Evolutionary conservation across 2,113 vertebrate species (phyloP), one percentile per base, ranked within the genome.

Genomic region (Ctenodactylus gundi): DNA sequence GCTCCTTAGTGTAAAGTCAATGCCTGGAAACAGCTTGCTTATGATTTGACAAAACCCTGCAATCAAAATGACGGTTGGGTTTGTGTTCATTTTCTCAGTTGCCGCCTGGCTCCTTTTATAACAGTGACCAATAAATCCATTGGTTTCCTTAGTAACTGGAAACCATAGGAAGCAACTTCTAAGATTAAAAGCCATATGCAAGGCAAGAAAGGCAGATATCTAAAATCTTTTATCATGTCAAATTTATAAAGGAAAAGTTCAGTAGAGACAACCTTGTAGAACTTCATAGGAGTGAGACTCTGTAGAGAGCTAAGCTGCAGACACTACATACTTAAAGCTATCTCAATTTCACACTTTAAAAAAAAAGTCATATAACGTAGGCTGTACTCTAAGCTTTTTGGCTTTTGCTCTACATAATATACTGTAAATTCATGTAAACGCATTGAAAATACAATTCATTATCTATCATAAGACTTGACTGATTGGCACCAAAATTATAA

Each of bases 1-100:
- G 82, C 29, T 92, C 23, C 7, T 77, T 93, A 34, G 44, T 91
- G 81, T 62, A 92, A 92, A 93, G 65, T 44, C 67, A 92, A 67
- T 72, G 62, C 13, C 46, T 62, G 34, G 31, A 36, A 62, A 89
- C 3, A 49, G 36, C 89, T 78, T 72, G 49, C 46, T 85, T 88
- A 67, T 86, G 41, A 82, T 82, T 90, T 88, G n/a, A 41, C 49
- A 39, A 68, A 90, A 84, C 53, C n/a, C 11, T 58, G 31, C 25
- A 81, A 65, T 70, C 41, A 60, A 88, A 93, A 85, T 68, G 41
- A 64, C 39, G 68, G 1, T 41, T 84, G 17, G 12, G 21, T 88
- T 94, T 88, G 23, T 49, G 15, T 51, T 85, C 55, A 60, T 72
- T 82, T 95, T 90, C 77, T 55, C 25, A 39, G 17, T 21, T 82